A percentile compares a stretch with the other conserved stretches of the same genome.
Evolutionary conservation across 1,140 invertebrate species (phyloP).

Genomic region (Caenorhabditis tropicalis): DNA sequence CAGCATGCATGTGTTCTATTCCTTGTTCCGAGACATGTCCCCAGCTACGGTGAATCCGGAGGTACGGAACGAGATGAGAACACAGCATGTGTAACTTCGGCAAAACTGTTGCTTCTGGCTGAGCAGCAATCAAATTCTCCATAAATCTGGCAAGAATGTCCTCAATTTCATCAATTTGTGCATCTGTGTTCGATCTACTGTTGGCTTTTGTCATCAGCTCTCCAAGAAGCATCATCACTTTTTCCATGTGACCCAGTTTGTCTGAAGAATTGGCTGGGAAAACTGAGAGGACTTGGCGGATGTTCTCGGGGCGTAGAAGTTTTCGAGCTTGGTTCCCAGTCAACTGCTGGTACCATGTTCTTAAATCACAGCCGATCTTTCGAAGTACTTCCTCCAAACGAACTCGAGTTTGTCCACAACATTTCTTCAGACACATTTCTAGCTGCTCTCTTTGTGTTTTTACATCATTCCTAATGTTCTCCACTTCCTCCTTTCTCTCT

Average conservation of each 20-base stretch:
- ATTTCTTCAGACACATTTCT: neutral
- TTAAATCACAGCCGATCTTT: neutral
- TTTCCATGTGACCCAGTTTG: neutral
- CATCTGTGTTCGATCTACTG: neutral
- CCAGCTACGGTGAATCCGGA: neutral
- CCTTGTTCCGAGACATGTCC: neutral
- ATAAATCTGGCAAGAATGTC: neutral
- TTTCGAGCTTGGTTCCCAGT: neutral
- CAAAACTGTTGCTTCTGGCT: neutral
- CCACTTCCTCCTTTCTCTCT: neutral
- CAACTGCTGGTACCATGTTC: neutral
- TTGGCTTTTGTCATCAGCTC: neutral
- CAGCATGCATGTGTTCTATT: neutral
- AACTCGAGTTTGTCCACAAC: neutral
- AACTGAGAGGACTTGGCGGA: neutral
- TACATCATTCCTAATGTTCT: neutral
- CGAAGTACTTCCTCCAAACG: neutral
- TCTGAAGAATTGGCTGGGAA: neutral
- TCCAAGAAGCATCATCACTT: neutral
- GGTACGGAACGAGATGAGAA: neutral
- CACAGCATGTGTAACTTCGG: neutral
- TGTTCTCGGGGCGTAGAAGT: neutral
- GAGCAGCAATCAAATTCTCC: neutral
- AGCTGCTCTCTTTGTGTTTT: neutral
- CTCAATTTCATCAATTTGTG: neutral